Conservation (phyloP, 2,113 vertebrate species). For the Ochotona curzoniae region DNA sequence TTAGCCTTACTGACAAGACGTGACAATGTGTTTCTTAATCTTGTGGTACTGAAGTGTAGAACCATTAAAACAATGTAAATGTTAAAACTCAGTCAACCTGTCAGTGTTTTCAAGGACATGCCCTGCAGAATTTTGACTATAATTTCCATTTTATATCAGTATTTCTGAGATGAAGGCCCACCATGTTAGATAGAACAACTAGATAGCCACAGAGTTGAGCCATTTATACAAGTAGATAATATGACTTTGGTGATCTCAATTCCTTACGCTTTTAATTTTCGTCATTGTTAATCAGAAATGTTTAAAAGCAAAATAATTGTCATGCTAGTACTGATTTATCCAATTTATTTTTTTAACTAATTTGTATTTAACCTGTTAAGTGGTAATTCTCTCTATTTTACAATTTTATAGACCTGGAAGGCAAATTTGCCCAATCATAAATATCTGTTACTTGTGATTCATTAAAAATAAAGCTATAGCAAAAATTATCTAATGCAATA, state of each 20-base stretch:
- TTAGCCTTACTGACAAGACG: neutral
- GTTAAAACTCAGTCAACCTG: neutral
- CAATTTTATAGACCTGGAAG: neutral
- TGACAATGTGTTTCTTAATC: slow-evolving; percentile 17
- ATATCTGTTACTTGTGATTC: neutral
- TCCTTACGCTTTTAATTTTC: neutral
- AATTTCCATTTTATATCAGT: neutral
- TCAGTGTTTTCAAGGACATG: neutral
- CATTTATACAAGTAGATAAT: neutral
- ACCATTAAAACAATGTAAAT: neutral
- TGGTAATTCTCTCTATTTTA: neutral
- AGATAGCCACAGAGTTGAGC: neutral
- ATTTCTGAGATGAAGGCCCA: neutral
- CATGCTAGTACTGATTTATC: neutral
- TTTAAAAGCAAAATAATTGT: slow-evolving; percentile 2
- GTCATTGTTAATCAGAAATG: neutral
- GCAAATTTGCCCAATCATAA: neutral
- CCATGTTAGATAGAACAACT: neutral
- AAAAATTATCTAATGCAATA: neutral
- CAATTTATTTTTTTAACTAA: neutral
- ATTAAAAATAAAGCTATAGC: neutral
- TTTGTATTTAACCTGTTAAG: neutral
- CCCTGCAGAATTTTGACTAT: neutral
- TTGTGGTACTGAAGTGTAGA: neutral
- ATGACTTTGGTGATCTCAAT: neutral